Conservation (phyloP, 2,888 invertebrate genomes). For the Argyra leucocephala region DNA sequence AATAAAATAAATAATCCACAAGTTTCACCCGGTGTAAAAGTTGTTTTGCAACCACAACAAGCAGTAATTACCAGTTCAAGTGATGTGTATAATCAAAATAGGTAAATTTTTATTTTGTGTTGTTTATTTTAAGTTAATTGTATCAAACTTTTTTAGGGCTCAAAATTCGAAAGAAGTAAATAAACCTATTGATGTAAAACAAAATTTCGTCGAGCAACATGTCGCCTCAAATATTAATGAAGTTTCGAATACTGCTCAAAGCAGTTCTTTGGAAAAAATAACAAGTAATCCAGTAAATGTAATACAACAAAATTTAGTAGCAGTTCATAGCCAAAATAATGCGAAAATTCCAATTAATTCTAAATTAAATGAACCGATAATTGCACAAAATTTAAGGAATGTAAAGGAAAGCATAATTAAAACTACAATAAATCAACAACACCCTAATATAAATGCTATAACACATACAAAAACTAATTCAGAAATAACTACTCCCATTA, state of each 20-base stretch:
- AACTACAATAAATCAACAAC: slow-evolving; percentile 19
- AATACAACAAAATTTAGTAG: slow-evolving; percentile 18
- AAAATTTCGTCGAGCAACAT: not conserved
- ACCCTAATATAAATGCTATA: slow-evolving; percentile 17
- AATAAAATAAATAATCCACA: not conserved
- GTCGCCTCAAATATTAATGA: not conserved
- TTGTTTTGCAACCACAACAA: not conserved
- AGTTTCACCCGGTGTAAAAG: not conserved
- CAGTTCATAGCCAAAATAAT: slow-evolving; percentile 12
- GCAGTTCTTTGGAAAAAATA: not conserved
- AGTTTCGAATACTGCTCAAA: not conserved
- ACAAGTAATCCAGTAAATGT: slow-evolving; percentile 10
- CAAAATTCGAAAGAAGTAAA: not conserved
- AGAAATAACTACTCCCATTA: slow-evolving; percentile 20
- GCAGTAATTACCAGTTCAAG: not conserved
- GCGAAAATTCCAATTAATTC: slow-evolving; percentile 1
- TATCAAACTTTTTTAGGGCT: not conserved
- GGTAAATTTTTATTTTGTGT: not conserved
- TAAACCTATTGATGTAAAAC: not conserved
- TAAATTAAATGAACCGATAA: not conserved
- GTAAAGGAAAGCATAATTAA: slow-evolving; percentile 14
- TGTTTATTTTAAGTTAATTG: no score
- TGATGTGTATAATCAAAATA: not conserved
- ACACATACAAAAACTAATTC: slow-evolving; percentile 21
- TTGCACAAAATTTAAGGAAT: not conserved